Evolutionary conservation across 2,888 invertebrate species (phyloP).

Genomic region (Andrena flavipes): DNA sequence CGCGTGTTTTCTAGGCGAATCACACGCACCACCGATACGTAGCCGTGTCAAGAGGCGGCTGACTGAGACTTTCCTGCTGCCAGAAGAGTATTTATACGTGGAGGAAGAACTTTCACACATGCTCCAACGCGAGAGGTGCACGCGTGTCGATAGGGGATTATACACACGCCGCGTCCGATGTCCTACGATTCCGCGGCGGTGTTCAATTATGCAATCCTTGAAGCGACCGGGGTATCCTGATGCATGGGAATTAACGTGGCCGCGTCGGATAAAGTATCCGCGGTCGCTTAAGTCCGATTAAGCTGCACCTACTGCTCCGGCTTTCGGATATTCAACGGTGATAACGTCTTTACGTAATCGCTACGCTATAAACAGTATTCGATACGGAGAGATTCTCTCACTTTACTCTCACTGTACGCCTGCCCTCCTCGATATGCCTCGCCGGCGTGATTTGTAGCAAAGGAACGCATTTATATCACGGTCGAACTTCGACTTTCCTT

Average conservation of each 20-base stretch:
- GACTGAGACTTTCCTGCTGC: slow-evolving; percentile 76
- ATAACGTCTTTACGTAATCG: neutral
- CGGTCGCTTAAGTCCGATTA: neutral
- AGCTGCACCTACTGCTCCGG: neutral
- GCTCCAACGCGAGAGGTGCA: slow-evolving; percentile 45
- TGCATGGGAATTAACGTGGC: neutral
- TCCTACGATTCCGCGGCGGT: slow-evolving; percentile 25
- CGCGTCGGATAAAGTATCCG: neutral
- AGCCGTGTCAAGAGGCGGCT: slow-evolving; percentile 61
- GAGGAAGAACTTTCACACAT: slow-evolving; percentile 64
- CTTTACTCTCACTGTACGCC: neutral
- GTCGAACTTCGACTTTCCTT: slow-evolving; percentile 59
- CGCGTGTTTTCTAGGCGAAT: slow-evolving; percentile 16
- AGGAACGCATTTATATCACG: slow-evolving; percentile 38
- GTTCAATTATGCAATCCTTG: slow-evolving; percentile 36
- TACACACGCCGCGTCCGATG: slow-evolving; percentile 34
- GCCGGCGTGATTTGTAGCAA: slow-evolving; percentile 30
- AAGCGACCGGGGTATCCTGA: neutral
- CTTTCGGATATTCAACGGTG: neutral
- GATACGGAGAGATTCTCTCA: neutral
- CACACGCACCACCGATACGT: slow-evolving; percentile 34
- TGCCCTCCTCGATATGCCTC: neutral
- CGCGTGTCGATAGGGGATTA: slow-evolving; percentile 36
- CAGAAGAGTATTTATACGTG: slow-evolving; percentile 79
- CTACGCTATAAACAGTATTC: neutral